A percentile compares a stretch with the other conserved stretches of the same genome.
Evolutionary conservation across 2,888 invertebrate genomes (phyloP).

Genomic region (Heliconius ethilla): DNA sequence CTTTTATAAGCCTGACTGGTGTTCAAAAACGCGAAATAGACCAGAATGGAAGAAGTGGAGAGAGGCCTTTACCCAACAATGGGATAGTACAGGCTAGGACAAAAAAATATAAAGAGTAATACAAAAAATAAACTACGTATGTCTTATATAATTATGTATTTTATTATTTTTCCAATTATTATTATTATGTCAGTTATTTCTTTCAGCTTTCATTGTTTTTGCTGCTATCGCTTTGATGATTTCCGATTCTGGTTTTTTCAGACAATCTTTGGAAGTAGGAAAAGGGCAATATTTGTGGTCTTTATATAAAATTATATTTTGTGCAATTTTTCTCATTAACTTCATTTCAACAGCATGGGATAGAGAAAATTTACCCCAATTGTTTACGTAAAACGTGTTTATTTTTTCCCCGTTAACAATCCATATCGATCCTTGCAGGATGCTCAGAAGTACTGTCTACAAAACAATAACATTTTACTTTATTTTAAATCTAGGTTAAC

Average conservation of each 20-base stretch:
- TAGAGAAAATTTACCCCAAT: not conserved
- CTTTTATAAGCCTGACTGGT: too few relatives aligned
- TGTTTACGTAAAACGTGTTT: not conserved
- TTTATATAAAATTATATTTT: not conserved
- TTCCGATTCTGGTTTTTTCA: not conserved
- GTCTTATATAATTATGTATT: not conserved
- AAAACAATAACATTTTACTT: not conserved
- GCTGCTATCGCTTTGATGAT: not conserved
- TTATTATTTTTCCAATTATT: too few relatives aligned
- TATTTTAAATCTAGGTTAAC: not conserved
- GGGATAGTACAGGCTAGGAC: too few relatives aligned
- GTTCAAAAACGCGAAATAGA: too few relatives aligned
- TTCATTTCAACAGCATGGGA: not conserved
- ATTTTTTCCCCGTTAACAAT: not conserved
- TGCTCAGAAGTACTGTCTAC: not conserved
- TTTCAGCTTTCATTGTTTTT: not conserved
- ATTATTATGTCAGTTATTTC: not conserved
- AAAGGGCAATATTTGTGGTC: slow-evolving; percentile 1
- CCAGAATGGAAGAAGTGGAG: too few relatives aligned
- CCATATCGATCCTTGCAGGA: not conserved
- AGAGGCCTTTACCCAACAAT: too few relatives aligned
- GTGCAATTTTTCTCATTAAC: not conserved
- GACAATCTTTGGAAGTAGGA: not conserved
- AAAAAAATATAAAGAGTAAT: too few relatives aligned
- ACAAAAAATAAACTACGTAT: not conserved